Evolutionary conservation across 2,113 vertebrate genomes (phyloP), one percentile per base, ranked within the genome.

Genomic region (Apaloderma vittatum): DNA sequence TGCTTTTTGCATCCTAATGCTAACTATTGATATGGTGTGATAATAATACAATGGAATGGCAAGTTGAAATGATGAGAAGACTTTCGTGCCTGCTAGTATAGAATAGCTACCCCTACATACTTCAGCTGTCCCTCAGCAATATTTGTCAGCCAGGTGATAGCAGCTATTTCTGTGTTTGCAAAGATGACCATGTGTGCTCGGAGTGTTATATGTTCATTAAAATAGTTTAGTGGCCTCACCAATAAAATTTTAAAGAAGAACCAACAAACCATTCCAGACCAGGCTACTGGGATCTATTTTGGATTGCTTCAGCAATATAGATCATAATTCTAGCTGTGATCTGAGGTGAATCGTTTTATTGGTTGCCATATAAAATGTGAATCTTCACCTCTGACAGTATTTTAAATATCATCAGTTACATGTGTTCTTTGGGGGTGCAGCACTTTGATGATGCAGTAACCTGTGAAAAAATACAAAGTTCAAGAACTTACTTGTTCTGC

Each of bases 121-220:
- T 97, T 96, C 97, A 97, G 97, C 97, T 97, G 97, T 97, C 91
- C 49, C 81, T 93, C 74, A 82, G 93, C 88, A 94, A 72, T 88
- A 96, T 86, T 95, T 96, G 65, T 93, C 82, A 95, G 94, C 94
- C 96, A 96, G 93, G 96, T 97, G 94, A 96, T 86, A 65, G 95
- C 61, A 94, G 97, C 93, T 97, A 96, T 97, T 97, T 97, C 93
- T 97, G 94, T 95, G 90, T 97, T 97, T 93, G 86, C 87, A 89
- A 74, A 94, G 88, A 95, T 68, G 88, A 77, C 84, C 54, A 65
- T 82, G 45, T 96, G 92, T 65, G 54, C 75, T 58, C 90, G 54
- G 30, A 96, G 78, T 61, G 54, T 84, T 96, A 11, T 4, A 52
- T 91, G 70, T 83, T 97, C 58, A 79, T 96, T 97, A 94, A 95